These are phyloP conservation scores for Seladonia tumulorum DNA, from an alignment of 2,888 invertebrate species.

Conservation along the genomic window DNA sequence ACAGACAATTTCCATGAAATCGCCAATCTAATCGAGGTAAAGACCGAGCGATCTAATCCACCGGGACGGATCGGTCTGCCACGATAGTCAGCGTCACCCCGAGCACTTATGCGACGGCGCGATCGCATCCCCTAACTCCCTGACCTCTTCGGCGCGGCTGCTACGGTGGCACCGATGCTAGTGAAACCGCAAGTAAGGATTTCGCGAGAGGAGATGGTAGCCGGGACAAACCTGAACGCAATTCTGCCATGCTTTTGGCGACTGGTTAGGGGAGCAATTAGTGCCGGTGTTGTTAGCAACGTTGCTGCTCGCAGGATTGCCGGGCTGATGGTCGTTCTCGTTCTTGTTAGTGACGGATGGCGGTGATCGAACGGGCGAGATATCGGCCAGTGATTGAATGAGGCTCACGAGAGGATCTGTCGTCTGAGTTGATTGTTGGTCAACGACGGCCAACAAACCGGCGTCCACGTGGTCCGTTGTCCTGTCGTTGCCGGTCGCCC, in stretches of 20 bases:
- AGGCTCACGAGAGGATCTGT: constrained; percentile 81
- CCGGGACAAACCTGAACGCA: constrained; percentile 81
- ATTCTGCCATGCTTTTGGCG: constrained; percentile 83
- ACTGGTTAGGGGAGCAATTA: constrained; percentile 82
- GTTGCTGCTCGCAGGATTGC: constrained; percentile 65
- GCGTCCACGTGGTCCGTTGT: constrained; percentile 72
- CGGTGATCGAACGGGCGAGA: constrained; percentile 76
- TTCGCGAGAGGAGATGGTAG: constrained; percentile 35
- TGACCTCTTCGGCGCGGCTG: not conserved
- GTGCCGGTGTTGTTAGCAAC: constrained; percentile 75
- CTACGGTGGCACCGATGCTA: constrained; percentile 3
- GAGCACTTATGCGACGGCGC: not conserved
- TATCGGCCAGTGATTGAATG: constrained; percentile 81
- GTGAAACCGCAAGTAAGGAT: constrained; percentile 20
- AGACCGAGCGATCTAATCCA: not conserved
- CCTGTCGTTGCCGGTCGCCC: constrained; percentile 75
- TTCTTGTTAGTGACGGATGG: constrained; percentile 74
- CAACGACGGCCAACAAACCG: constrained; percentile 76
- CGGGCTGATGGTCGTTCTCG: constrained; percentile 69
- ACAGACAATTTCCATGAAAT: not conserved
- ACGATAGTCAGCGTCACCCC: not conserved
- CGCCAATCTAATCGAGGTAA: not conserved
- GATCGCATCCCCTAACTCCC: not conserved
- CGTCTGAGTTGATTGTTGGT: constrained; percentile 60
- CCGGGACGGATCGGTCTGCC: not conserved